Percentiles rank a stretch among this genome's conserved stretches.
phyloP scores from a whole-genome alignment of 92 coral and sea anemone species.

The Parazoanthus atlanticus region DNA sequence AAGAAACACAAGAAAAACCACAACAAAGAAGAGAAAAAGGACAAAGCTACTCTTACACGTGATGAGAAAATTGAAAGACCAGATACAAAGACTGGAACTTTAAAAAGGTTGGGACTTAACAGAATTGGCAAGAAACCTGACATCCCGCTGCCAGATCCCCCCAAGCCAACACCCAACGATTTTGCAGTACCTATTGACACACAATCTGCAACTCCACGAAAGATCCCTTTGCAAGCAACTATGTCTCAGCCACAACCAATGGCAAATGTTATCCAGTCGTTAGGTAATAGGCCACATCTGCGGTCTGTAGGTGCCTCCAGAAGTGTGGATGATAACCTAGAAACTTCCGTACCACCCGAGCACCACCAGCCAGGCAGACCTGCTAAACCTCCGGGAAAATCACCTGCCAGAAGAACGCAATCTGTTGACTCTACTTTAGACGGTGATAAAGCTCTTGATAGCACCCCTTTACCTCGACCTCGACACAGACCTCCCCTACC shows the following conservation, averaged over 20 bases:
- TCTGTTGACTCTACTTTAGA: constrained; percentile 10
- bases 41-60: constrained; percentile 32
- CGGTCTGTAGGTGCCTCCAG: constrained; percentile 12
- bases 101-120: constrained; percentile 62
- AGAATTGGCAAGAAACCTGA: constrained; percentile 55
- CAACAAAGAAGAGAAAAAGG: constrained; percentile 60
- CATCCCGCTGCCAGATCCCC: constrained; percentile 84
- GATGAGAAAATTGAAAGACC: constrained; percentile 56
- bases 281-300: constrained; percentile 24
- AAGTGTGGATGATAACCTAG: background rate
- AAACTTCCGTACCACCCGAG: background rate
- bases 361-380: constrained; percentile 30
- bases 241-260: constrained; percentile 47
- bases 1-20: constrained; percentile 55
- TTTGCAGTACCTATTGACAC: constrained; percentile 29
- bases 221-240: constrained; percentile 24
- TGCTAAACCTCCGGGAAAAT: constrained; percentile 52
- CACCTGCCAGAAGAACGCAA: constrained; percentile 51
- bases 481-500: constrained; percentile 82
- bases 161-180: constrained; percentile 56
- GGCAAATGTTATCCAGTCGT: constrained; percentile 58
- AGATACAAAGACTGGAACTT: constrained; percentile 53
- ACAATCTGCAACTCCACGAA: constrained; percentile 35
- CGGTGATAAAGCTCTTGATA: constrained; percentile 42
- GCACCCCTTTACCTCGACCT: constrained; percentile 77